Evolutionary conservation across 2,797 vertebrate species (phyloP), one percentile per base, ranked within the genome.

Genomic region (Xiphorhynchus erythropygius): DNA sequence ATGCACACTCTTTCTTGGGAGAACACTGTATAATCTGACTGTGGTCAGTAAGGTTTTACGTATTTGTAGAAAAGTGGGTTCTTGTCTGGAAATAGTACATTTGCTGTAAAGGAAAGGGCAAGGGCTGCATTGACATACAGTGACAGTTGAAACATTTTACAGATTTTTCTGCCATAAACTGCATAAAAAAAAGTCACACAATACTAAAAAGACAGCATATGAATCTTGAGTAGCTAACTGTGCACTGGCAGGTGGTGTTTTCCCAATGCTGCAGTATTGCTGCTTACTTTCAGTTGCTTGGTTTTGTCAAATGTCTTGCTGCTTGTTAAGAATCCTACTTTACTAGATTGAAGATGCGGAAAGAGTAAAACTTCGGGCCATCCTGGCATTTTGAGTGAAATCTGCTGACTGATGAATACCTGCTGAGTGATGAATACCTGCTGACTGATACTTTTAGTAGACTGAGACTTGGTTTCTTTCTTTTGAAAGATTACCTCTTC

Each of bases 231-330:
- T 52, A 70, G 16, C 22, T 74, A 22, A 25, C 35, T 81, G 30
- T 62, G 13, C 0, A 0, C 18, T 46, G 56, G 41, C 21, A 32
- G 30, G 13, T 44, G 23, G 6, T 67, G 3, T 74, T 76, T 91
- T 56, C 46, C 32, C 35, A 17, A 0, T 75, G 30, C 57, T 62
- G 49, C 1, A 4, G 37, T 67, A 24, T 33, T 1, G 0, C 25
- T 70, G 19, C 19, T 63, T 67, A 18, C 41, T 63, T 32, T 46
- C 55, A 8, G 24, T 68, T 86, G 17, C 25, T 70, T 77, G 21
- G 9, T 39, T 70, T 69, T 83, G 41, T 76, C 27, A 21, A 23
- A 53, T 27, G 47, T 16, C n/a, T 73, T 77, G 25, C 68, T 86
- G n/a, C 71, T 71, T 71, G 24, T 55, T 14, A 62, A 65, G 86